A percentile compares a stretch with the other conserved stretches of the same genome.
These are phyloP conservation scores for Reinhardtius hippoglossoides DNA, from an alignment of 2,113 vertebrate species.

Conservation along the genomic window DNA sequence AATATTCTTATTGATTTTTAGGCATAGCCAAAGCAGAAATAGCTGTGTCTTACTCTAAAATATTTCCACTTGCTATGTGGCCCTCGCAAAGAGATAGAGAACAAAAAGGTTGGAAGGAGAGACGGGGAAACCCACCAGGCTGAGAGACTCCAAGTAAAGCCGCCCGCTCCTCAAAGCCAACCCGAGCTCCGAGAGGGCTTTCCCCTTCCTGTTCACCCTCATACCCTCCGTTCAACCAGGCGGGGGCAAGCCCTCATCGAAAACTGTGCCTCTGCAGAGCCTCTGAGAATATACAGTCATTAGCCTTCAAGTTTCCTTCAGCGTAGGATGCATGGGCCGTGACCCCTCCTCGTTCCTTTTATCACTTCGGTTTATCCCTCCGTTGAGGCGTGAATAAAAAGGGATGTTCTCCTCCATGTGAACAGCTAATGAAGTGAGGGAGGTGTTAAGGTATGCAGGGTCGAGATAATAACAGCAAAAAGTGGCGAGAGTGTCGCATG, in stretches of 20 bases:
- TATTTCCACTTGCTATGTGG: conserved; percentile 23
- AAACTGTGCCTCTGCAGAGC: conserved; percentile 10
- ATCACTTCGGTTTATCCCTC: conserved; percentile 43
- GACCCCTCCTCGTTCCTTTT: conserved; percentile 42
- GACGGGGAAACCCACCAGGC: conserved; percentile 40
- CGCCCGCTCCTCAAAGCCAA: conserved; percentile 8
- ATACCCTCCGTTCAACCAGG: neutral
- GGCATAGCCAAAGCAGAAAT: conserved; percentile 43
- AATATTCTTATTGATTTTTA: conserved; percentile 67
- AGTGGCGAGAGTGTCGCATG: conserved; percentile 24
- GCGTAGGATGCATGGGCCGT: conserved; percentile 7
- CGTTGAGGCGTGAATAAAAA: conserved; percentile 48
- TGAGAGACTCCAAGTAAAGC: conserved; percentile 32
- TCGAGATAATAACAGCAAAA: conserved; percentile 48
- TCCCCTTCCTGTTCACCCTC: conserved; percentile 14
- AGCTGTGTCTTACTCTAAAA: conserved; percentile 58
- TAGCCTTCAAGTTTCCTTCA: conserved; percentile 14
- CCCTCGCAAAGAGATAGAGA: conserved; percentile 15
- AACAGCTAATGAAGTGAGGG: conserved; percentile 60
- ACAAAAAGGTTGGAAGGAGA: conserved; percentile 23
- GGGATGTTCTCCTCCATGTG: conserved; percentile 26
- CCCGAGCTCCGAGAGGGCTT: conserved; percentile 2
- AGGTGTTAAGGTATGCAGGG: conserved; percentile 45
- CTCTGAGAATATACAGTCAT: neutral
- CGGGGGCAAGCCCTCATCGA: neutral